These are phyloP conservation scores for Crocuta crocuta DNA, from an alignment of 2,113 vertebrate genomes.

Conservation along the genomic window DNA sequence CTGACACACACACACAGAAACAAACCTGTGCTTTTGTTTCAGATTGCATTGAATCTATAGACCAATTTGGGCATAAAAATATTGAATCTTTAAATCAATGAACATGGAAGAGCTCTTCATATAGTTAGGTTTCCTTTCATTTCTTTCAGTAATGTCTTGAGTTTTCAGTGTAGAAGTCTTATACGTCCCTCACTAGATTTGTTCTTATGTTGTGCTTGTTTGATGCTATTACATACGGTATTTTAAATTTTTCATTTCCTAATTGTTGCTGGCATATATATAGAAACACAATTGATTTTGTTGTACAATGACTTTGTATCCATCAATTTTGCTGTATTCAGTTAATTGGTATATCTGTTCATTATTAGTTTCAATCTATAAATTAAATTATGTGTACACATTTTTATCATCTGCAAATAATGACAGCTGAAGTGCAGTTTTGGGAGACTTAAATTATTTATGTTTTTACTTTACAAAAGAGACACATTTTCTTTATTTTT, in stretches of 20 bases:
- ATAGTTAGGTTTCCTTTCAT: constrained; percentile 34
- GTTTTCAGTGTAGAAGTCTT: neutral
- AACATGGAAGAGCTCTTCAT: neutral
- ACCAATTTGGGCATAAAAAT: neutral
- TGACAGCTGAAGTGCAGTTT: neutral
- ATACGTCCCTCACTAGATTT: neutral
- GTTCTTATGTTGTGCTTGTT: neutral
- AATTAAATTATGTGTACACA: neutral
- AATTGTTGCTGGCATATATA: neutral
- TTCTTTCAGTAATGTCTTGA: neutral
- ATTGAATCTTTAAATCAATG: neutral
- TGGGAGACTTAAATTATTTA: neutral
- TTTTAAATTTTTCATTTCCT: constrained; percentile 7
- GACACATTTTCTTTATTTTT: neutral
- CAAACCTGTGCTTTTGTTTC: neutral
- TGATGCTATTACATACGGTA: neutral
- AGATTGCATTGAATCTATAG: neutral
- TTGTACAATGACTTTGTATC: neutral
- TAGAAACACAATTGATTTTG: neutral
- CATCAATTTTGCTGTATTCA: neutral
- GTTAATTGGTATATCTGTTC: neutral
- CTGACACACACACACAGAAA: neutral
- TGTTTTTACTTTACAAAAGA: neutral
- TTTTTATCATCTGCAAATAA: neutral
- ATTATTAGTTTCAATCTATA: neutral